Evolutionary conservation across 2,113 vertebrate genomes (phyloP).

Genomic region (Cyphomyrus discorhynchus): DNA sequence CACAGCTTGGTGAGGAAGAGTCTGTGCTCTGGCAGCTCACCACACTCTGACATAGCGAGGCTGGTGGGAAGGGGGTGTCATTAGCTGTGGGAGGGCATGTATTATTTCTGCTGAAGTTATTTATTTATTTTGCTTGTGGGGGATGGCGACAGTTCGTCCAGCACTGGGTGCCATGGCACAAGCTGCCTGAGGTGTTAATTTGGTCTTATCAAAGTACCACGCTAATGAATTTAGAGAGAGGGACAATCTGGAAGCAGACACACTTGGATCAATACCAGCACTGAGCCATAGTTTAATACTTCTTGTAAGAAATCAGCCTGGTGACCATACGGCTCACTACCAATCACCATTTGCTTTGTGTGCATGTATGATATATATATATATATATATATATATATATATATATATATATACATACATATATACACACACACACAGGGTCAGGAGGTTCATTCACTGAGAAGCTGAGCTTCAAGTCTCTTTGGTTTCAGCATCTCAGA

Average conservation of each 20-base stretch:
- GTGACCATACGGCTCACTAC: not conserved
- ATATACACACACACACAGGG: no score
- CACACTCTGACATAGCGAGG: not conserved
- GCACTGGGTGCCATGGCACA: constrained; percentile 36
- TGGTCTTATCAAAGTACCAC: constrained; percentile 27
- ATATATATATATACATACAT: not conserved
- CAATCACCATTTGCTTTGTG: not conserved
- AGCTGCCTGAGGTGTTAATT: constrained; percentile 41
- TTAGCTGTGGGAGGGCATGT: not conserved
- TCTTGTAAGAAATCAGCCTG: not conserved
- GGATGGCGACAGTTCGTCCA: constrained; percentile 33
- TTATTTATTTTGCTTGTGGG: not conserved
- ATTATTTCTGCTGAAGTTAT: not conserved
- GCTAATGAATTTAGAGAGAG: constrained; percentile 13
- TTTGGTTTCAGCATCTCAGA: not conserved
- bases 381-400: not conserved
- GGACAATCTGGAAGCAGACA: not conserved
- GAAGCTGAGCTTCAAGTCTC: not conserved
- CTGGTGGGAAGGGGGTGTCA: not conserved
- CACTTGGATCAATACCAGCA: not conserved
- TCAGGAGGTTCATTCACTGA: not conserved
- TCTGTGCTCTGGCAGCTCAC: not conserved
- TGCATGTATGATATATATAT: not conserved
- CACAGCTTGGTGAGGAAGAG: not conserved
- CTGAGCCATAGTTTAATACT: not conserved